phyloP scores from a whole-genome alignment of 53 echinoderm and acorn worm species.

The Paelopatides confundens region DNA sequence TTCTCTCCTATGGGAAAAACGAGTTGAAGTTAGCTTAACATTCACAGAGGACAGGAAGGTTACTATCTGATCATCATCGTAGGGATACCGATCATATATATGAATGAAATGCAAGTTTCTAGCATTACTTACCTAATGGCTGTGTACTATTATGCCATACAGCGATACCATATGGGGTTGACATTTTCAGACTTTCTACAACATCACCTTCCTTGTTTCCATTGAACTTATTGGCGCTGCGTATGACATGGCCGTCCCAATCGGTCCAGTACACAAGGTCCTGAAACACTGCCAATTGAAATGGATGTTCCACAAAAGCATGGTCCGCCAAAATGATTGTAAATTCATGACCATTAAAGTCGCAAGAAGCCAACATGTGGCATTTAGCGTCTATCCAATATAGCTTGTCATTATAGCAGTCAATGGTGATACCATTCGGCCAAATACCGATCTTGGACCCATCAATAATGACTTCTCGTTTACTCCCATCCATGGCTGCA shows the following conservation, averaged over 20 bases:
- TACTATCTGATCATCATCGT: no score
- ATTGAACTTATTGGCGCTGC: slow-evolving; percentile 85
- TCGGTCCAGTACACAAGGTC: slow-evolving; percentile 96
- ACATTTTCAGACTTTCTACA: slow-evolving; percentile 8
- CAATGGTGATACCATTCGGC: slow-evolving; percentile 97
- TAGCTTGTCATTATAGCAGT: slow-evolving; percentile 75
- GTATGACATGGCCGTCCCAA: slow-evolving; percentile 74
- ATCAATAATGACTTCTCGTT: slow-evolving; percentile 66
- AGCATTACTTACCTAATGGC: slow-evolving; percentile 34
- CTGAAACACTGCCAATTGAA: slow-evolving; percentile 87
- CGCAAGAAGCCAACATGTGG: slow-evolving; percentile 71
- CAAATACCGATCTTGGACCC: slow-evolving; percentile 53
- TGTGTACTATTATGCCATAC: slow-evolving; percentile 58
- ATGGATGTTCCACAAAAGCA: slow-evolving; percentile 77
- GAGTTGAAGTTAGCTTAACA: no score
- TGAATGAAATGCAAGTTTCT: no score
- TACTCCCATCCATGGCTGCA: slow-evolving; percentile 89
- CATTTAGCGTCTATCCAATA: slow-evolving; percentile 92
- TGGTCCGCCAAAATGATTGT: slow-evolving; percentile 65
- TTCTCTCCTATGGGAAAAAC: no score
- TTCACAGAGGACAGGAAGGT: no score
- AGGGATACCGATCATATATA: no score
- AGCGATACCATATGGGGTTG: slow-evolving; percentile 67
- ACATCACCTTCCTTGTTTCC: slow-evolving; percentile 68
- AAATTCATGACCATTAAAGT: slow-evolving; percentile 70